Percentiles rank a stretch among this genome's conserved stretches.
phyloP scores from a whole-genome alignment of 2,113 vertebrate species.

The Lucifuga dentata region DNA sequence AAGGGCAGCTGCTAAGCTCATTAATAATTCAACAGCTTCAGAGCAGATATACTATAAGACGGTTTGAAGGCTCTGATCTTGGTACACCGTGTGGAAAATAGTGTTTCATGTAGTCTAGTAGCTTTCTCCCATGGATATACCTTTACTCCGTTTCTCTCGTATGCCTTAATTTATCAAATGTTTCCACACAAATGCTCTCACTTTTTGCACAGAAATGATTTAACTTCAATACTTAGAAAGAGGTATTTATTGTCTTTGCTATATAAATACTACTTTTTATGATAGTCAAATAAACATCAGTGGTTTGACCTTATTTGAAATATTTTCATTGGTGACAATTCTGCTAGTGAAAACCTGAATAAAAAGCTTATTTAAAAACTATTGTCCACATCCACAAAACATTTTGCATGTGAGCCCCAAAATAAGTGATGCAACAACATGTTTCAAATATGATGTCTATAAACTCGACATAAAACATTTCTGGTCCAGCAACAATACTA shows the following conservation, averaged over 20 bases:
- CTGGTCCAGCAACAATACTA: too few species aligned
- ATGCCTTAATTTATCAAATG: not conserved
- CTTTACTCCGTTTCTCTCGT: not conserved
- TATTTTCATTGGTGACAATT: constrained; percentile 7
- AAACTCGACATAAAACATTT: too few species aligned
- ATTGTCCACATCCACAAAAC: too few species aligned
- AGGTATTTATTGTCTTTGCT: constrained; percentile 12
- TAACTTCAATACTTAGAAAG: not conserved
- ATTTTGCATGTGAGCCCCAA: not conserved
- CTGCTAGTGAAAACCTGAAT: not conserved
- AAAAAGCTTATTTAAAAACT: too few species aligned
- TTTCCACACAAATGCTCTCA: not conserved
- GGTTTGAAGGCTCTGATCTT: constrained; percentile 44
- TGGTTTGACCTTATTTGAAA: constrained; percentile 9
- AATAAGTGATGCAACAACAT: not conserved
- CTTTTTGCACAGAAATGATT: not conserved
- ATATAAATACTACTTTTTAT: not conserved
- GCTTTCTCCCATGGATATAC: too few species aligned
- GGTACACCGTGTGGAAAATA: not conserved
- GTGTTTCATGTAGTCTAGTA: too few species aligned
- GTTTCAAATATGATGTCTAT: too few species aligned
- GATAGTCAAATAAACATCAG: not conserved
- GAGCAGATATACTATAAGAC: constrained; percentile 65
- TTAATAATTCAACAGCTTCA: constrained; percentile 81
- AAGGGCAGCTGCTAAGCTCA: constrained; percentile 61